phyloP scores from a whole-genome alignment of 2,113 vertebrate genomes.

The Dromaius novaehollandiae region DNA sequence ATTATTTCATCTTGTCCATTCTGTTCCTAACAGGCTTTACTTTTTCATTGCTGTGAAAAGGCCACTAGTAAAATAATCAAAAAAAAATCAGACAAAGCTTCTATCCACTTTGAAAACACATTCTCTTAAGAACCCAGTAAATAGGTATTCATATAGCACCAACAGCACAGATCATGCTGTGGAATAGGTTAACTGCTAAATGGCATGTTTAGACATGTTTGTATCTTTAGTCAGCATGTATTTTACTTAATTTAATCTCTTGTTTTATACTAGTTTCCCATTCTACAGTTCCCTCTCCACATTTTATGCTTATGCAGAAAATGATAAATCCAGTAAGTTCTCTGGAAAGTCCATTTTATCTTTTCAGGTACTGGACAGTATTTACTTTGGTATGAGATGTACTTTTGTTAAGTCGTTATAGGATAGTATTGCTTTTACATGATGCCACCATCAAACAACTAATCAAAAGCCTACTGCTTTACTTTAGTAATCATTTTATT shows the following conservation, averaged over 20 bases:
- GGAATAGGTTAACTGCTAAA: not conserved
- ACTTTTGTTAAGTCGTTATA: not conserved
- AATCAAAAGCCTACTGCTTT: not conserved
- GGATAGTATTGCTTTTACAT: rapidly evolving
- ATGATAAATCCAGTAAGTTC: not conserved
- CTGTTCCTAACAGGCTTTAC: not conserved
- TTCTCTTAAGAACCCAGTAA: not conserved
- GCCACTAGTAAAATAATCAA: too few species aligned
- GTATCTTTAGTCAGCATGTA: not conserved
- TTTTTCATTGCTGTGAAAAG: too few species aligned
- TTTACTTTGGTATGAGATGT: not conserved
- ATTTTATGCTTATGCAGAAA: not conserved
- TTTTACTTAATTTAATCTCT: not conserved
- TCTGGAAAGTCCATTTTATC: not conserved
- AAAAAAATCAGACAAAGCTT: too few species aligned
- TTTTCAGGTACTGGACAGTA: not conserved
- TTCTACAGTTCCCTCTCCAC: not conserved
- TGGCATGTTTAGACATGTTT: not conserved
- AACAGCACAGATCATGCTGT: rapidly evolving
- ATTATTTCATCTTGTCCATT: not conserved
- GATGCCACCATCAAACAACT: not conserved
- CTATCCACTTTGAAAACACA: too few species aligned
- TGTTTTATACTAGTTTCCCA: not conserved
- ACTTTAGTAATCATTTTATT: not conserved
- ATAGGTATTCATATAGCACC: not conserved